Percentiles rank a stretch among this genome's conserved stretches.
phyloP scores from a whole-genome alignment of 2,797 vertebrate species.

The Halcyon badia region DNA sequence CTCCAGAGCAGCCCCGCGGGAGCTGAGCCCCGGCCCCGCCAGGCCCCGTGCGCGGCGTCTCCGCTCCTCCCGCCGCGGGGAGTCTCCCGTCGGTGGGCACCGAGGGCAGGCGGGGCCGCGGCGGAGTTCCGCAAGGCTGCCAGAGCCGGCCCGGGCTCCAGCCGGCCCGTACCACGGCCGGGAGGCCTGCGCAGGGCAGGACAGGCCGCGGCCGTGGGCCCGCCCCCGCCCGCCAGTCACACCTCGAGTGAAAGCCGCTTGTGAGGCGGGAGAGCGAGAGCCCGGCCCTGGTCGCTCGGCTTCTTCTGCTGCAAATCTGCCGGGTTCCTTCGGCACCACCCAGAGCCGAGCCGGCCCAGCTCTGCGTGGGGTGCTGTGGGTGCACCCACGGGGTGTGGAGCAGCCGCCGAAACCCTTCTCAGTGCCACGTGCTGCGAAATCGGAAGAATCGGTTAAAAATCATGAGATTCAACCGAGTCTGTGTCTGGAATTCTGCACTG shows the following conservation, averaged over 20 bases:
- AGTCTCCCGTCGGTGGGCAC: background rate
- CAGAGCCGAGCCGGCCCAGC: rapidly evolving
- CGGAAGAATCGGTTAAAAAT: background rate
- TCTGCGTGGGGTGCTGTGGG: rapidly evolving
- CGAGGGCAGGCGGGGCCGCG: background rate
- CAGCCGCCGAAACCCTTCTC: background rate
- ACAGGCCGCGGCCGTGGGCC: background rate
- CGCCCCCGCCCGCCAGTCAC: background rate
- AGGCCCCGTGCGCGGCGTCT: background rate
- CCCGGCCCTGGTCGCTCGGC: too few species aligned
- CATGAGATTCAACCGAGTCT: background rate
- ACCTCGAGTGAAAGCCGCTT: background rate
- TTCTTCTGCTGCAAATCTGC: rapidly evolving
- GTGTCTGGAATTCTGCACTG: background rate
- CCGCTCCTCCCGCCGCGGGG: background rate
- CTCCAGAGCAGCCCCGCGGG: background rate
- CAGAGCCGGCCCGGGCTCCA: background rate
- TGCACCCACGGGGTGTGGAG: rapidly evolving
- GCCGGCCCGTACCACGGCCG: background rate
- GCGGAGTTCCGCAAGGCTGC: background rate
- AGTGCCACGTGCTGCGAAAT: background rate
- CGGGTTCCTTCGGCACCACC: rapidly evolving
- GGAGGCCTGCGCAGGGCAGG: background rate
- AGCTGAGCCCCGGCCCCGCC: background rate
- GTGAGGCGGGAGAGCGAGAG: background rate